These are phyloP conservation scores for Cossypha polioptera DNA, from an alignment of 2,797 vertebrate species.

Conservation along the genomic window DNA sequence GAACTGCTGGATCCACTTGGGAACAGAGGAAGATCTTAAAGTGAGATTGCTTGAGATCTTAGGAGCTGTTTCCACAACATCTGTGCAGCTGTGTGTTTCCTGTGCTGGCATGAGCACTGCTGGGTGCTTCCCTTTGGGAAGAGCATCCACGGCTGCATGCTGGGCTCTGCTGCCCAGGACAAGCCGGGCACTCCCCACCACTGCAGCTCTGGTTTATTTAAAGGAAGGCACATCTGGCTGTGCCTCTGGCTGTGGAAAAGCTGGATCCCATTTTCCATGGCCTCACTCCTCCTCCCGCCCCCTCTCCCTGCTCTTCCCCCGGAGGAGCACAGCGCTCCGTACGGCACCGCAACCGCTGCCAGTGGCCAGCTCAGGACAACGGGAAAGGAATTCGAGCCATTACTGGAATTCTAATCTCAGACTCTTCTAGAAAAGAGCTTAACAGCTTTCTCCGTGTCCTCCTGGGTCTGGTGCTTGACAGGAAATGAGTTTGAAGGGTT, in stretches of 20 bases:
- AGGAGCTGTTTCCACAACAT: neutral
- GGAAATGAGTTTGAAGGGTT: slow-evolving; percentile 80
- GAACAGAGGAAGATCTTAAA: neutral
- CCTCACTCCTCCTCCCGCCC: neutral
- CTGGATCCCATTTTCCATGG: slow-evolving; percentile 27
- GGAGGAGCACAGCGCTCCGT: neutral
- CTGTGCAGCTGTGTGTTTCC: neutral
- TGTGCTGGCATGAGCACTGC: neutral
- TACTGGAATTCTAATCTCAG: slow-evolving; percentile 81
- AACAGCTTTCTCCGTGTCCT: slow-evolving; percentile 71
- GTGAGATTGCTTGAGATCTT: neutral
- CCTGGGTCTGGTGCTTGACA: slow-evolving; percentile 76
- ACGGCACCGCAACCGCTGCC: neutral
- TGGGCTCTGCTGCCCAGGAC: neutral
- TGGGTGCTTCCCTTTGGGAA: neutral
- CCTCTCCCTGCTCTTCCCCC: neutral
- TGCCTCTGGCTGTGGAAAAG: neutral
- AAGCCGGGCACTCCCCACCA: neutral
- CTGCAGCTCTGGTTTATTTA: neutral
- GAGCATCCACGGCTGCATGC: neutral
- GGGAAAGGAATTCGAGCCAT: slow-evolving; percentile 78
- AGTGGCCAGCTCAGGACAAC: slow-evolving; percentile 69
- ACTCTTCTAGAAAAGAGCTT: slow-evolving; percentile 72
- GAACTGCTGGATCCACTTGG: neutral
- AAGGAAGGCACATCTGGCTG: neutral